Evolutionary conservation across 2,888 invertebrate genomes (phyloP), one percentile per base, ranked within the genome.

Genomic region (Teinopalpus imperialis): DNA sequence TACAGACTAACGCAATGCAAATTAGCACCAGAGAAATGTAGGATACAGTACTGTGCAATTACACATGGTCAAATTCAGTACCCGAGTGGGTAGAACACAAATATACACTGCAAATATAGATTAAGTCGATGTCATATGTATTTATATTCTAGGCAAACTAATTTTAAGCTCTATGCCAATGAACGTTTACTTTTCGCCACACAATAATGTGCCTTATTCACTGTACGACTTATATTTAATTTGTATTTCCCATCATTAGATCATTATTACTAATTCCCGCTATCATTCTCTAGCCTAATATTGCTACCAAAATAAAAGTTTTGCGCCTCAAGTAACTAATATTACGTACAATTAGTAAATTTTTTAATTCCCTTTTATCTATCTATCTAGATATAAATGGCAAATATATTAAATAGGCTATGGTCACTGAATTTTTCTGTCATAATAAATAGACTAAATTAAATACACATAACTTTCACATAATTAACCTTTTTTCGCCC

Each of bases 1-100:
- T 57, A 56, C 50, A 43, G 52, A 56, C 57, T 56, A 55, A 56
- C 43, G 41, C 40, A 63, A 59, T 66, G 67, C 65, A 68, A 63
- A 64, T 71, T 77, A 82, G 83, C 82, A 82, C 83, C 82, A 78
- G 74, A 75, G 53, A 77, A 72, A 76, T 69, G 61, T 66, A 73
- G 67, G 66, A 72, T 67, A 67, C 56, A 50, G 57, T 57, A 54
- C 57, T 51, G 4, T 35, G 3, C 14, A 2, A 21, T 23, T 6
- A 12, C 21, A 10, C 37, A 18, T 12, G 9, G 37, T 27, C 20
- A 18, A 12, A 14, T 14, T 13, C 13, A 13, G 6, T 21, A 59
- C 59, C 56, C 46, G 51, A 10, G 20, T 37, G n/a, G n/a, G n/a
- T n/a, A n/a, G n/a, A n/a, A n/a, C n/a, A n/a, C n/a, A n/a, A n/a